Conservation (phyloP, 2,888 invertebrate genomes). For the Diarsia dahlii region DNA sequence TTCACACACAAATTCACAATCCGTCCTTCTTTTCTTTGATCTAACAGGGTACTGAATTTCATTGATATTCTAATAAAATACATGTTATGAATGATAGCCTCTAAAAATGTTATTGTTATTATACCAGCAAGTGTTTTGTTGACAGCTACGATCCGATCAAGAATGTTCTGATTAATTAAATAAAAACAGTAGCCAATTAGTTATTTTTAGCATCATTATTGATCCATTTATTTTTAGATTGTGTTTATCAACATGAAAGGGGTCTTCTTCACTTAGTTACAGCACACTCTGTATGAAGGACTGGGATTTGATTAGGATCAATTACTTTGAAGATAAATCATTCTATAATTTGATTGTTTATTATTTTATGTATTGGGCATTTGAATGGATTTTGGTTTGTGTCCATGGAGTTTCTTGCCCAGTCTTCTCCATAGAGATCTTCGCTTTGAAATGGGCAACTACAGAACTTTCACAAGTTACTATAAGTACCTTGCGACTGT, state of each 20-base stretch:
- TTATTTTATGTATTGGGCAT: background rate
- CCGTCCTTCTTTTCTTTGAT: background rate
- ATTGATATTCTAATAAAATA: background rate
- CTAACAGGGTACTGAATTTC: background rate
- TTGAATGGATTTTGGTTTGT: background rate
- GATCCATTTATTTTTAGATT: conserved; percentile 39
- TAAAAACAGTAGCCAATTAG: conserved; percentile 13
- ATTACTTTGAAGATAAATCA: background rate
- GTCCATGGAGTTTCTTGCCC: no score
- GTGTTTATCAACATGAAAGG: conserved; percentile 20
- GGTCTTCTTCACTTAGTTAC: conserved; percentile 1
- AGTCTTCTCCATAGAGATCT: no score
- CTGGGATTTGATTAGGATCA: background rate
- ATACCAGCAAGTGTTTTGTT: conserved; percentile 14
- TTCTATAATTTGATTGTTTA: background rate
- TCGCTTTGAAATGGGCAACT: no score
- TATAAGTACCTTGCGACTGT: no score
- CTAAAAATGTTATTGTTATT: conserved; percentile 18
- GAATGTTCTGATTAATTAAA: conserved; percentile 16
- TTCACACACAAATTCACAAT: background rate
- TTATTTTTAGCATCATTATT: conserved; percentile 37
- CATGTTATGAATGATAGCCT: background rate
- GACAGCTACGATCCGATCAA: conserved; percentile 5
- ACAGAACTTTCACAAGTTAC: no score
- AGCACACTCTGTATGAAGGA: background rate